A percentile compares a stretch with the other conserved stretches of the same genome.
phyloP scores from a whole-genome alignment of 2,113 vertebrate species.

The Otis tarda region DNA sequence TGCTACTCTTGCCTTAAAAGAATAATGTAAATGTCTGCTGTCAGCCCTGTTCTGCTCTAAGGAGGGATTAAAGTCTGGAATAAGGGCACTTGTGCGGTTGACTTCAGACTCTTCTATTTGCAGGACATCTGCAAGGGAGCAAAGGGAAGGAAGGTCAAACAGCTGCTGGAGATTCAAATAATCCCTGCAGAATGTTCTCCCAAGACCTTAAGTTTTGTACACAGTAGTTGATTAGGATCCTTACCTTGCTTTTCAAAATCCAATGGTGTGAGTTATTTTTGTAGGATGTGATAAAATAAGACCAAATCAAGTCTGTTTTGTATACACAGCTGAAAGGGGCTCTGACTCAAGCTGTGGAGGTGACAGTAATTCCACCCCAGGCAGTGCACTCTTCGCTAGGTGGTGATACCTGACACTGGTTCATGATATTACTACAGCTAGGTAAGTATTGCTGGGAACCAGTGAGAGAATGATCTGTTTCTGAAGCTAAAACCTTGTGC shows the following conservation, averaged over 20 bases:
- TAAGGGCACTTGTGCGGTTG: neutral
- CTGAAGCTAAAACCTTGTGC: neutral
- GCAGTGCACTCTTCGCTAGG: neutral
- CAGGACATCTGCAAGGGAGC: neutral
- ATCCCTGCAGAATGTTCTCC: neutral
- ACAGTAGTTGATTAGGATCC: neutral
- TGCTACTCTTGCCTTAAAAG: neutral
- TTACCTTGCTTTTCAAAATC: neutral
- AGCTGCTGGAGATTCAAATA: neutral
- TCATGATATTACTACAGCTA: accelerated
- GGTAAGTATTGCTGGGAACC: neutral
- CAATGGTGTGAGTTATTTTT: neutral
- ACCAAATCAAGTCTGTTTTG: neutral
- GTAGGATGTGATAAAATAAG: neutral
- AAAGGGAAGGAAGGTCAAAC: neutral
- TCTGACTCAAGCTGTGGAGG: neutral
- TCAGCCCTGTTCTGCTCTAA: neutral
- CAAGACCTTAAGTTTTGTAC: neutral
- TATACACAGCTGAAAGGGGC: neutral
- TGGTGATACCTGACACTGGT: neutral
- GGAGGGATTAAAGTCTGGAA: neutral
- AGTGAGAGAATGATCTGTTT: accelerated
- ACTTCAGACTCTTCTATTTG: neutral
- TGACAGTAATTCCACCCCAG: neutral
- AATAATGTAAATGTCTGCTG: neutral